Evolutionary conservation across 2,888 invertebrate species (phyloP), one percentile per base, ranked within the genome.

Genomic region (Myopa tessellatipennis): DNA sequence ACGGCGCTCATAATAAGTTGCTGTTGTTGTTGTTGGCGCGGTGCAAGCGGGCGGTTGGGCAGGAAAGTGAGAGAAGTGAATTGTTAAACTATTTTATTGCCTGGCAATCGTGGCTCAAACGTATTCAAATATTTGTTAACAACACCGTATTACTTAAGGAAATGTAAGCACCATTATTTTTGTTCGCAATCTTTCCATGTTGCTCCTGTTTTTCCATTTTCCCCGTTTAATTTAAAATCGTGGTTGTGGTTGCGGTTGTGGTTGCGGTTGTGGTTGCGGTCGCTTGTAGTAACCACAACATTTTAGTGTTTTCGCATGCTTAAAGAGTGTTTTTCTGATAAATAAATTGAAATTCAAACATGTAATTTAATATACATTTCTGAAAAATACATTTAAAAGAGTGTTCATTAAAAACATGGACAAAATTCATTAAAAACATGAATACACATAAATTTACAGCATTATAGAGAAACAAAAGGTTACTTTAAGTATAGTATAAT

Each of bases 11-110:
- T 55, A 26, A 36, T 52, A 55, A 70, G 38, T 34, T 38, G 34
- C 8, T 65, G 16, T 6, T 36, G 18, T 36, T 12, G 16, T 55
- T 38, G 26, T 26, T 10, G 45, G 67, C 61, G 18, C 8, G 52
- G 50, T 18, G 4, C 69, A 34, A 36, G 12, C 12, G 14, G 72
- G 45, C 40, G n/a, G 36, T 8, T 34, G 60, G 55, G 6, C 4
- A 52, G 70, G 5, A 18, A 34, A 5, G 36, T 36, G 12, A 12
- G 58, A 34, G 45, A 16, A 74, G 38, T 65, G 67, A 74, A 67
- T 65, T 67, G 74, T 74, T 74, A 74, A 70, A 69, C 69, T 55
- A 68, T 75, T 75, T 75, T 69, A 75, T 58, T 68, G 69, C 60
- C 60, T 45, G 38, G 50, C 75, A 34, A 69, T 75, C 58, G 69